Evolutionary conservation across 2,113 vertebrate species (phyloP).

Genomic region (Hystrix brachyura): DNA sequence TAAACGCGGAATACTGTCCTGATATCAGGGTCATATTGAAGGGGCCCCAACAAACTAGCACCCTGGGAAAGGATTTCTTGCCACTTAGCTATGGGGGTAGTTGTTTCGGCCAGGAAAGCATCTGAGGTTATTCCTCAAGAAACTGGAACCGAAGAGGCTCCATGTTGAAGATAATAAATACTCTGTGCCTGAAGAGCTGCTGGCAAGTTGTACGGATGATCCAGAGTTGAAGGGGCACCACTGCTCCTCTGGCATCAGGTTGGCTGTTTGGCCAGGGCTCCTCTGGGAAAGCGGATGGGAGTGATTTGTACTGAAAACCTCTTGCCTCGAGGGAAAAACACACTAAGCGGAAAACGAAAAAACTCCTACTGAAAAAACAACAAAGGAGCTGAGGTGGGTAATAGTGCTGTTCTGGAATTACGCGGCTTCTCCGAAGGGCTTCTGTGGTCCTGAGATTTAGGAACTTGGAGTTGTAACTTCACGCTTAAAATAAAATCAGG

Average conservation of each 20-base stretch:
- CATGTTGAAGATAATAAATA: background rate
- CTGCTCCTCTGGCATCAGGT: background rate
- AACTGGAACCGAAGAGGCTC: background rate
- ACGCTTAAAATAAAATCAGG: background rate
- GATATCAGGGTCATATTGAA: background rate
- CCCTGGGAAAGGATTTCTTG: background rate
- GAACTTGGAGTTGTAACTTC: background rate
- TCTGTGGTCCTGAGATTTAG: background rate
- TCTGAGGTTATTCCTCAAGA: background rate
- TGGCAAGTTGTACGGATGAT: background rate
- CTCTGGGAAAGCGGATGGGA: conserved; percentile 34
- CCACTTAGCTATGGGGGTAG: background rate
- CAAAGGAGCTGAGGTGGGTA: background rate
- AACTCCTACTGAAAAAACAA: background rate
- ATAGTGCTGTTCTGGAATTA: background rate
- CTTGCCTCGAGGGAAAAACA: background rate
- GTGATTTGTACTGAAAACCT: background rate
- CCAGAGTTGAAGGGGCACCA: background rate
- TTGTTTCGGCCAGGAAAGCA: background rate
- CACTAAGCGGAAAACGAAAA: background rate
- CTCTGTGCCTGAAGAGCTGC: background rate
- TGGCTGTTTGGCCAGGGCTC: background rate
- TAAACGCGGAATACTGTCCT: background rate
- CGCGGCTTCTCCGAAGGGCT: background rate
- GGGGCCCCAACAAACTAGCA: background rate